These are phyloP conservation scores for Macrocentrus cingulum DNA, from an alignment of 1,140 invertebrate species.

Conservation along the genomic window DNA sequence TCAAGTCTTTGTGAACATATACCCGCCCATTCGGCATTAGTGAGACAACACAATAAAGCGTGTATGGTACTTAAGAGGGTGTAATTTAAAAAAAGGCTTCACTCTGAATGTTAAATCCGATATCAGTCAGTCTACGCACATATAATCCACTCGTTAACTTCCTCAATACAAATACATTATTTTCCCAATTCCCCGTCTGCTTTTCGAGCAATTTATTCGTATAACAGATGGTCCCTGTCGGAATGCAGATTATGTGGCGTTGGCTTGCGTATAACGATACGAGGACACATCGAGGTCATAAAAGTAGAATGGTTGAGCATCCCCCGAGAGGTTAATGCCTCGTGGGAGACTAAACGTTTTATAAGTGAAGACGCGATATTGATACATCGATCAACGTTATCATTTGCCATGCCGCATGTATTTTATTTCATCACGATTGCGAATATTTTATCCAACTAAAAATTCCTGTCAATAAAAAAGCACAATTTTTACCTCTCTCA, in stretches of 20 bases:
- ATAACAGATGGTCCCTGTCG: conserved; percentile 1
- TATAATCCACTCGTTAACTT: conserved; percentile 18
- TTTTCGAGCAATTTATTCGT: background rate
- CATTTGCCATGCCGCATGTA: background rate
- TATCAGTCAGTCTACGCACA: background rate
- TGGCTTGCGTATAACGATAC: conserved; percentile 8
- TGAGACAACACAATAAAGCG: too few species aligned
- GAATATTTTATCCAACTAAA: too few species aligned
- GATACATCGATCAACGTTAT: conserved; percentile 1
- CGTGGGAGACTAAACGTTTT: conserved; percentile 10
- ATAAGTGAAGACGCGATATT: conserved; percentile 16
- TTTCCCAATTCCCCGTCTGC: background rate
- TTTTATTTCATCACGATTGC: background rate
- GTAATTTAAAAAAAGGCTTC: conserved; percentile 47
- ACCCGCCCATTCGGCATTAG: too few species aligned
- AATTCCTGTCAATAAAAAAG: too few species aligned
- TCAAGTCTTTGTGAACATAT: too few species aligned
- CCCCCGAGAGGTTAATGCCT: conserved; percentile 16
- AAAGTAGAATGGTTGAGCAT: background rate
- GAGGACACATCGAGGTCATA: conserved; percentile 9
- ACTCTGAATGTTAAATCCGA: conserved; percentile 38
- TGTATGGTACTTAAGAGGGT: conserved; percentile 47
- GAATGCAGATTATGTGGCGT: conserved; percentile 11
- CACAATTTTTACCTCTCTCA: too few species aligned
- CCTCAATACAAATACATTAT: conserved; percentile 10